These are phyloP conservation scores for Synanthedon myopaeformis DNA, from an alignment of 2,888 invertebrate genomes.

Conservation along the genomic window DNA sequence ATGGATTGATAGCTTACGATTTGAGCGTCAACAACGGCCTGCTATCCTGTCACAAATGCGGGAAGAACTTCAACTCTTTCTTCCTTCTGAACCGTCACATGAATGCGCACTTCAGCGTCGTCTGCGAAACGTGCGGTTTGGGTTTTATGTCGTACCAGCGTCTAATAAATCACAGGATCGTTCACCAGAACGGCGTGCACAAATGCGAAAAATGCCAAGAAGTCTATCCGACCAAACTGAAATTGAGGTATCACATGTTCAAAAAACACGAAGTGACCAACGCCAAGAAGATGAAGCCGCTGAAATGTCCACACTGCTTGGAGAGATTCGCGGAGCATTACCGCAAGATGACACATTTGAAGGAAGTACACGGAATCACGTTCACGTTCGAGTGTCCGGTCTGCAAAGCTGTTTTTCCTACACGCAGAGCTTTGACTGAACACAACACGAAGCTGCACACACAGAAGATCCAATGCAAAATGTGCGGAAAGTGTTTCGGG, in stretches of 20 bases:
- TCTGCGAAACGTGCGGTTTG: constrained; percentile 57
- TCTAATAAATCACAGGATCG: constrained; percentile 46
- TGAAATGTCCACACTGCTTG: constrained; percentile 57
- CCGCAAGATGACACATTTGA: constrained; percentile 55
- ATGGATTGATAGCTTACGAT: constrained; percentile 55
- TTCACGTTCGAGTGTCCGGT: constrained; percentile 49
- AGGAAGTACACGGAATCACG: constrained; percentile 47
- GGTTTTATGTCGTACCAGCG: constrained; percentile 59
- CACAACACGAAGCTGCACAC: constrained; percentile 56
- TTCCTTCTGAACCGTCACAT: constrained; percentile 55
- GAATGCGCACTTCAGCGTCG: constrained; percentile 58
- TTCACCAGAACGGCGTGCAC: constrained; percentile 50
- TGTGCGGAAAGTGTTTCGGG: constrained; percentile 55
- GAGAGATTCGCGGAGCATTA: constrained; percentile 59
- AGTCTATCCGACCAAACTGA: constrained; percentile 47
- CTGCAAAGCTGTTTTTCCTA: constrained; percentile 43
- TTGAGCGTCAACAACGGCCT: constrained; percentile 37
- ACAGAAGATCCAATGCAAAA: constrained; percentile 49
- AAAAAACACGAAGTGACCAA: constrained; percentile 52
- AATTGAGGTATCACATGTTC: constrained; percentile 46
- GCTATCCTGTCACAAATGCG: constrained; percentile 47
- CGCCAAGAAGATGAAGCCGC: constrained; percentile 42
- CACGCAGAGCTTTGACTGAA: constrained; percentile 49
- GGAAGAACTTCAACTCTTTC: constrained; percentile 51
- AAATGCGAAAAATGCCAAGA: constrained; percentile 51